Evolutionary conservation across 2,888 invertebrate species (phyloP), one percentile per base, ranked within the genome.

Genomic region (Drosophila paramelanica): DNA sequence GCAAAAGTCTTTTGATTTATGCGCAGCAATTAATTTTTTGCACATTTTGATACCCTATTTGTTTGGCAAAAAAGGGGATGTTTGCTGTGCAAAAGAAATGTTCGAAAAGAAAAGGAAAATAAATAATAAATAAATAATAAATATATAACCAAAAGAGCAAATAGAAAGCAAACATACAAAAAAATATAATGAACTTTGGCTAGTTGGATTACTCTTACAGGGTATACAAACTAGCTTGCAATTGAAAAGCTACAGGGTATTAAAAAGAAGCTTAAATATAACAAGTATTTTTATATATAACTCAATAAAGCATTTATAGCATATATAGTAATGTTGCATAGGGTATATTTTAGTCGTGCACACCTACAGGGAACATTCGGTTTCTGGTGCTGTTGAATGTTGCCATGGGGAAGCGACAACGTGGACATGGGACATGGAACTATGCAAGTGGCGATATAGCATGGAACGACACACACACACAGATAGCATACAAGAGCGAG

Each of bases 11-110:
- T 89, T 89, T 90, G 89, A 89, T 89, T 89, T 89, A 89, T 89
- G 88, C 76, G 67, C 79, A 86, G 84, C 89, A 89, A 89, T 89
- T 89, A 89, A 89, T 89, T 90, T 89, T 88, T 89, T 88, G 85
- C 89, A 66, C 85, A 88, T 84, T 84, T 84, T 58, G 33, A 47
- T 77, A 43, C 64, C 64, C 69, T 65, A 42, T 8, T 23, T 7
- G 7, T 11, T 0, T 3, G 0, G 2, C 1, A 0, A 10, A 17
- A 7, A 43, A n/a, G 78, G 74, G 60, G 56, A 64, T 67, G 55
- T 53, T 5, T 7, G 13, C 31, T 31, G 20, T 11, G 5, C 17
- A 42, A 3, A 0, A 17, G 17, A 17, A 7, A 10, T 17, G 41
- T 41, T 10, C 36, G 5, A 11, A 43, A 17, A 17, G 17, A 17